Percentiles rank a stretch among this genome's conserved stretches.
Conservation (phyloP, 2,888 invertebrate genomes). For the Nezara viridula region DNA sequence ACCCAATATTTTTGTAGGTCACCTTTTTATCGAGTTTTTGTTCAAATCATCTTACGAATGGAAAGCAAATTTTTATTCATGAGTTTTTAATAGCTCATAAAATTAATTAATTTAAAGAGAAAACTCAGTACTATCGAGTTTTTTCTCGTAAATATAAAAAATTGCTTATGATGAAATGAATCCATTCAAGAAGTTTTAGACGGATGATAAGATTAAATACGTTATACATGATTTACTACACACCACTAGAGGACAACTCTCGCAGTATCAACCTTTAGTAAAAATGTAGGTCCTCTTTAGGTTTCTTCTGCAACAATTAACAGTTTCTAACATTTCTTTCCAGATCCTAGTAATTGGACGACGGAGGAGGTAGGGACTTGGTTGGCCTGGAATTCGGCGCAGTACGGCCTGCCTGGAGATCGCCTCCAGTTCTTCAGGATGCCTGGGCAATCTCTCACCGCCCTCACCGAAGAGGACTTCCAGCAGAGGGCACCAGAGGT, state of each 20-base stretch:
- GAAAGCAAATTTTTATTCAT: too few relatives aligned
- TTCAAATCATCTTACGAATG: too few relatives aligned
- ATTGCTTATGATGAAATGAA: too few relatives aligned
- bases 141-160: too few relatives aligned
- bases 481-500: conserved; percentile 87
- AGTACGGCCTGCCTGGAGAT: conserved; percentile 82
- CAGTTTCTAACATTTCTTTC: conserved; percentile 65
- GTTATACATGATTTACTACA: too few relatives aligned
- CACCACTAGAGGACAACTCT: background rate
- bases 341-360: conserved; percentile 93
- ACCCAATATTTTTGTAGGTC: too few relatives aligned
- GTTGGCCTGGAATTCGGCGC: conserved; percentile 89
- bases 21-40: too few relatives aligned
- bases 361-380: conserved; percentile 87
- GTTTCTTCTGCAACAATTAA: background rate
- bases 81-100: too few relatives aligned
- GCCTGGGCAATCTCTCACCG: conserved; percentile 82
- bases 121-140: too few relatives aligned
- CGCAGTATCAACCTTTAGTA: background rate
- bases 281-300: background rate
- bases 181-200: too few relatives aligned
- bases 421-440: conserved; percentile 83
- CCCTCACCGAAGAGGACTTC: conserved; percentile 88
- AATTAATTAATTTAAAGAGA: too few relatives aligned
- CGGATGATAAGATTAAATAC: too few relatives aligned